Evolutionary conservation across 2,113 vertebrate genomes (phyloP).

Genomic region (Coturnix japonica): DNA sequence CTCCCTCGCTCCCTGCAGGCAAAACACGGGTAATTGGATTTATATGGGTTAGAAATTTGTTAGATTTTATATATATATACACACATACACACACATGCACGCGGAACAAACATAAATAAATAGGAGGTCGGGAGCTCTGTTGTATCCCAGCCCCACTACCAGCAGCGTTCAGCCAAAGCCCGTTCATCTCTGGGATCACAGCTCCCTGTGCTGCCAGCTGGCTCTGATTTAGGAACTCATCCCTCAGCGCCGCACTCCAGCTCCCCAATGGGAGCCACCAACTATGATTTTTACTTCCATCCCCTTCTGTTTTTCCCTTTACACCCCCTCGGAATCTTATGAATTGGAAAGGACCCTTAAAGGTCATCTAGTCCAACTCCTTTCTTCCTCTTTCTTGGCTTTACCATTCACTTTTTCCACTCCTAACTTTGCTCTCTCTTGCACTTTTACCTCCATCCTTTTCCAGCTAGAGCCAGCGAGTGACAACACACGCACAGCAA

Average conservation of each 20-base stretch:
- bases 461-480: not conserved
- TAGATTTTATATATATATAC: constrained; percentile 48
- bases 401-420: not conserved
- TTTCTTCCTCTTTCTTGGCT: not conserved
- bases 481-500: not conserved
- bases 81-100: not conserved
- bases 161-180: not conserved
- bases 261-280: not conserved
- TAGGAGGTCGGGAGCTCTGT: not conserved
- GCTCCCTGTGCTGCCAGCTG: not conserved
- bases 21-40: constrained; percentile 86
- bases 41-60: constrained; percentile 85
- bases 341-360: no score
- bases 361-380: not conserved
- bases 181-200: constrained; percentile 6
- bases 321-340: no score
- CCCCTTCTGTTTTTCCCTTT: not conserved
- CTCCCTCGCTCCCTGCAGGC: constrained; percentile 81
- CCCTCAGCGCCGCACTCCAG: not conserved
- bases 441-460: not conserved
- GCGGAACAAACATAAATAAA: not conserved
- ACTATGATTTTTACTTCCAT: not conserved
- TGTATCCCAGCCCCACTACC: not conserved
- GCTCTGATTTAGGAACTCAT: constrained; percentile 42
- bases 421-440: not conserved